Base-by-base conservation (phyloP, 2,113 vertebrate species). In the Hypomesus transpacificus region DNA sequence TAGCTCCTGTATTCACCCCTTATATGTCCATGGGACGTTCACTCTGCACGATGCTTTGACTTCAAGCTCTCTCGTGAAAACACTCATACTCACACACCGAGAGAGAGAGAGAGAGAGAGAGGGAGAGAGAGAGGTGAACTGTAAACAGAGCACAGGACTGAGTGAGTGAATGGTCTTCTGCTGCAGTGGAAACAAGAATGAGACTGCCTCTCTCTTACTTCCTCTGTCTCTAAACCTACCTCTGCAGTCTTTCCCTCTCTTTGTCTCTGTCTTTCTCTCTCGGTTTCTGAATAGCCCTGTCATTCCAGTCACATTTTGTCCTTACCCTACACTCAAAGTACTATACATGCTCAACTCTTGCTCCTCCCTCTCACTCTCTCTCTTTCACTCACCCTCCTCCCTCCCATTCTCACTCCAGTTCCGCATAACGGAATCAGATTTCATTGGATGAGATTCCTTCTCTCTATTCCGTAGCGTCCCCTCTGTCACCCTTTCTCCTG, bases 101-200 rank as follows among this genome's bases (percentile, higher is more conserved):
- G 39, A 46, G 39, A 46, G 39, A 11, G 9, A 46, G 39, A 34
- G 31, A 34, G 31, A 26, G 26, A 24, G n/a, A 60, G 58, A 60
- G 58, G 14, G 58, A 26, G 59, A 14, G 26, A 26, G 22, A 61
- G 59, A 57, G 24, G 46, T 54, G 71, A 61, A 66, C 6, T 34
- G 61, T 31, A 1, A 26, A 53, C 17, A 50, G 56, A 39, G 50
- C 21, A 18, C 4, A 8, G 21, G 58, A 52, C 52, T 61, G 51
- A 24, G 61, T 63, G 72, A 66, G 58, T 17, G 64, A 79, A 68
- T 64, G 56, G 46, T 51, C 31, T 67, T 22, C 21, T 72, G 69
- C 72, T 71, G 66, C 67, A 72, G 69, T 81, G 60, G 77, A 77
- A 73, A 65, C 75, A 70, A 75, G 72, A 52, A 65, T 59, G 60